phyloP scores from a whole-genome alignment of 2,888 invertebrate species.

The Lochmaea crataegi region DNA sequence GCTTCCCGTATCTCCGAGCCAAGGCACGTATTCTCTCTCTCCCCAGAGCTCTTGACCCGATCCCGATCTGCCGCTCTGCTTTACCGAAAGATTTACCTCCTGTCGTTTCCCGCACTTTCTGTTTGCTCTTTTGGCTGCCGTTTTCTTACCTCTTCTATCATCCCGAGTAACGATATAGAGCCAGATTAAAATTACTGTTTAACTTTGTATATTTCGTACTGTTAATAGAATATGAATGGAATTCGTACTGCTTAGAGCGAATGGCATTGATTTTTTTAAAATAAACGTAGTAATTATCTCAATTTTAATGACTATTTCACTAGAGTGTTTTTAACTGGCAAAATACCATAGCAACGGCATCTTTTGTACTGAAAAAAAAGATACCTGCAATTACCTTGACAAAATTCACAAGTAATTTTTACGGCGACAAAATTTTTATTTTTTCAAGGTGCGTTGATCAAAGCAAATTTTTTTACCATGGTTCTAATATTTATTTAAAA shows the following conservation, averaged over 20 bases:
- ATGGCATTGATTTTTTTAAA: neutral
- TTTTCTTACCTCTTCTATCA: slow-evolving; percentile 8
- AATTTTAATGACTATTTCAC: too few relatives aligned
- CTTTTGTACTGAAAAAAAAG: too few relatives aligned
- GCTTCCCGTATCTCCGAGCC: slow-evolving; percentile 55
- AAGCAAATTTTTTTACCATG: too few relatives aligned
- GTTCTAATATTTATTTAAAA: too few relatives aligned
- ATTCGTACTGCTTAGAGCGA: neutral
- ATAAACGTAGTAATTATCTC: too few relatives aligned
- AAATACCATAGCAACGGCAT: too few relatives aligned
- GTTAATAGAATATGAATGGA: neutral
- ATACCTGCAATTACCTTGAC: too few relatives aligned
- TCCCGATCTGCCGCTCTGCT: slow-evolving; percentile 34
- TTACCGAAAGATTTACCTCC: slow-evolving; percentile 37
- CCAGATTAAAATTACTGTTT: neutral
- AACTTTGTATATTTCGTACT: neutral
- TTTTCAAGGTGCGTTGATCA: too few relatives aligned
- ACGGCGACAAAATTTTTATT: too few relatives aligned
- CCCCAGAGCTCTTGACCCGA: slow-evolving; percentile 57
- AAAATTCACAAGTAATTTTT: too few relatives aligned
- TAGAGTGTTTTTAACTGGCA: too few relatives aligned
- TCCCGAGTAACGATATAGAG: neutral
- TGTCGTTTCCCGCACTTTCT: slow-evolving; percentile 28
- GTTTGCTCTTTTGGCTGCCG: slow-evolving; percentile 16
- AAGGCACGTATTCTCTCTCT: slow-evolving; percentile 56